Evolutionary conservation across 2,797 vertebrate genomes (phyloP), one percentile per base, ranked within the genome.

Genomic region (Sebastes taczanowskii): DNA sequence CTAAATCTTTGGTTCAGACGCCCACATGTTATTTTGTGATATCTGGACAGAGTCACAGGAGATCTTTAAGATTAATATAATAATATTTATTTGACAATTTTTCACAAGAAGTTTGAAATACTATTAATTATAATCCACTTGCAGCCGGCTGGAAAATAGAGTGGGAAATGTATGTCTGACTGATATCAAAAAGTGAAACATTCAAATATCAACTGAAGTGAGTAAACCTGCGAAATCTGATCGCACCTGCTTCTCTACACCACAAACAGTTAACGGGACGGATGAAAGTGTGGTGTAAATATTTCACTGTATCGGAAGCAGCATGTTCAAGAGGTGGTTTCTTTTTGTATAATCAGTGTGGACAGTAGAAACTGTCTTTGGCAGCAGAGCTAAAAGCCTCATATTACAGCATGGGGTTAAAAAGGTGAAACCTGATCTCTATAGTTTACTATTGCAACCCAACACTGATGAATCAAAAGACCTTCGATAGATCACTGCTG

Each of bases 111-210:
- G 34, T 52, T 71, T n/a, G 0, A 59, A 75, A 74, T 16, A 13
- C 14, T 65, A 22, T 52, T n/a, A n/a, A n/a, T n/a, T n/a, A n/a
- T 64, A 74, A 77, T 68, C 56, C 70, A 78, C 49, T 59, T 62
- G 27, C 34, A 42, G 27, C 42, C 52, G 62, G 32, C 58, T 59
- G 13, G 11, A 46, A 71, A 78, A 66, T 11, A 32, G 22, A 32
- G 29, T 42, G 18, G 11, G 14, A 23, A 27, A 71, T 27, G 11
- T 25, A 42, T n/a, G 38, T 74, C 71, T 9, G 74, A 38, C 42
- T 11, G 3, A 32, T 61, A 62, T 79, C 25, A 38, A 22, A 35
- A 69, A 5, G 18, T 49, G 62, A 83, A 74, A 65, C 14, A 55
- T 68, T 68, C 29, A 70, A 63, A 80, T 60, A 61, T 56, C 0